These are phyloP conservation scores for Pangasius macronema DNA, from an alignment of 2,797 vertebrate genomes.

Conservation along the genomic window DNA sequence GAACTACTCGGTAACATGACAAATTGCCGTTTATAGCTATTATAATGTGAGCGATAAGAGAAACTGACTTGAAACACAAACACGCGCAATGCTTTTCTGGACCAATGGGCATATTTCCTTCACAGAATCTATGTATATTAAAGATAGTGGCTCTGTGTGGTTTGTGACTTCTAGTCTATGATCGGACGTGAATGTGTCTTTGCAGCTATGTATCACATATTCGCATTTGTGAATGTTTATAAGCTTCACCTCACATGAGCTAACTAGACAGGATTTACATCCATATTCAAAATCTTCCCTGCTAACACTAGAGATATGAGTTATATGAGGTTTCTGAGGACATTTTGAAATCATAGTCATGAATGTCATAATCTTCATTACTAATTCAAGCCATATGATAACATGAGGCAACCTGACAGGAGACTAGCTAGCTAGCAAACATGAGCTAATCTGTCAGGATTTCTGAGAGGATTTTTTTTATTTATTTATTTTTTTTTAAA, in stretches of 20 bases:
- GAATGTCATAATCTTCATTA: background rate
- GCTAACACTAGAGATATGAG: background rate
- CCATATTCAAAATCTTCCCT: background rate
- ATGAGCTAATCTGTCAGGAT: background rate
- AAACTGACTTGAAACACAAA: background rate
- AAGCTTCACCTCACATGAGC: background rate
- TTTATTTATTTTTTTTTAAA: background rate
- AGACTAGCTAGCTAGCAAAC: background rate
- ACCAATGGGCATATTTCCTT: background rate
- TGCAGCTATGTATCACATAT: background rate
- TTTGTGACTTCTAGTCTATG: background rate
- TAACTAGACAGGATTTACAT: background rate
- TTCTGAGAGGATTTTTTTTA: background rate
- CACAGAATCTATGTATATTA: background rate
- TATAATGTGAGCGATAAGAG: too few species aligned
- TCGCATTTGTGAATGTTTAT: background rate
- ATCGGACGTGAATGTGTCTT: background rate
- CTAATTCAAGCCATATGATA: background rate
- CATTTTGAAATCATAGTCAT: background rate
- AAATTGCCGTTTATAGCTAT: too few species aligned
- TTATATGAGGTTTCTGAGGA: background rate
- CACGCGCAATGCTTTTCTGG: background rate
- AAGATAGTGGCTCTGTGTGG: background rate
- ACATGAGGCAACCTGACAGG: background rate
- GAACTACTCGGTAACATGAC: too few species aligned